A percentile compares a stretch with the other conserved stretches of the same genome.
Evolutionary conservation across 2,888 invertebrate genomes (phyloP).

Genomic region (Drosophila putrida): DNA sequence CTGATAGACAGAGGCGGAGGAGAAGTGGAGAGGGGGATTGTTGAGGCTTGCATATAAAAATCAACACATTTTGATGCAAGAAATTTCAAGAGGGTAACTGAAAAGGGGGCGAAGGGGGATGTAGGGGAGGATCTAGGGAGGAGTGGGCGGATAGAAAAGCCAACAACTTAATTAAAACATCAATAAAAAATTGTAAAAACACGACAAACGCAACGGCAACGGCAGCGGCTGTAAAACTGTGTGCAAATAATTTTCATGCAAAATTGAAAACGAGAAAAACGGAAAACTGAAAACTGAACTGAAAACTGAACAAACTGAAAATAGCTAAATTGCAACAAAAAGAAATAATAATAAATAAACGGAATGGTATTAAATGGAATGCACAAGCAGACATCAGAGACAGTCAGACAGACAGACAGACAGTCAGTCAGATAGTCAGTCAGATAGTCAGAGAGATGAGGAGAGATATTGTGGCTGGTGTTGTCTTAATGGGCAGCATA

Average conservation of each 20-base stretch:
- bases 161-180: conserved; percentile 80
- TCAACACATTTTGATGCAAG: conserved; percentile 43
- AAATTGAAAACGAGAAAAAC: conserved; percentile 56
- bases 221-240: conserved; percentile 51
- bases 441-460: conserved; percentile 12
- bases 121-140: not conserved
- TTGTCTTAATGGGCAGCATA: conserved; percentile 59
- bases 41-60: conserved; percentile 38
- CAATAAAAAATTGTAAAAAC: conserved; percentile 76
- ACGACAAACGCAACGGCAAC: conserved; percentile 39
- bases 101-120: not conserved
- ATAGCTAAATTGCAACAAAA: conserved; percentile 49
- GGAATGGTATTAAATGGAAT: conserved; percentile 51
- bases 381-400: conserved; percentile 29
- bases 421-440: conserved; percentile 6
- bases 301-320: conserved; percentile 33
- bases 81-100: conserved; percentile 17
- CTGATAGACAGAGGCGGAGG: not conserved
- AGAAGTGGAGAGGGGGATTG: not conserved
- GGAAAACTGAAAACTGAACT: conserved; percentile 54
- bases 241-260: conserved; percentile 57
- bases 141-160: conserved; percentile 29
- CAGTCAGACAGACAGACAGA: conserved; percentile 2
- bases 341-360: conserved; percentile 53
- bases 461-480: conserved; percentile 49